These are phyloP conservation scores for Anabacerthia variegaticeps DNA, from an alignment of 2,797 vertebrate species.

Conservation along the genomic window DNA sequence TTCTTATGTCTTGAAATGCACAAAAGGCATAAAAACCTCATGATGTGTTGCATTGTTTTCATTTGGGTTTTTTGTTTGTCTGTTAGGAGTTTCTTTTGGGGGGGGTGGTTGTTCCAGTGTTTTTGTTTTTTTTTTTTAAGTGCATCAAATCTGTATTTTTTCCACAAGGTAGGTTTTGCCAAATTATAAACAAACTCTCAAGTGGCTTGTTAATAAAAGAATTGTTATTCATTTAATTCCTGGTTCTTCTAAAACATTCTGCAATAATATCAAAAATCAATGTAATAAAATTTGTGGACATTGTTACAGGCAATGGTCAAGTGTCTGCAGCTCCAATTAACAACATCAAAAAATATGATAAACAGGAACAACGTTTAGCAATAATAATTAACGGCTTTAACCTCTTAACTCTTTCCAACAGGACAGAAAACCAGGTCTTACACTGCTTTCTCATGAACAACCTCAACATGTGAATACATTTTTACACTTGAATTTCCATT, in stretches of 20 bases:
- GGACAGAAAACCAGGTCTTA: not conserved
- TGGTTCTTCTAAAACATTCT: not conserved
- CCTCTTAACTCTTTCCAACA: not conserved
- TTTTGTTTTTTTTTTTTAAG: not conserved
- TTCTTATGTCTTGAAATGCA: not conserved
- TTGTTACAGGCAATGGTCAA: not conserved
- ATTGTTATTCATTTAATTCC: not conserved
- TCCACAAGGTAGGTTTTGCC: not conserved
- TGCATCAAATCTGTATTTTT: not conserved
- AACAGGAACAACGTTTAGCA: not conserved
- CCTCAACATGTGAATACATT: not conserved
- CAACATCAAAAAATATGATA: fast-evolving
- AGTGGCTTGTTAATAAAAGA: not conserved
- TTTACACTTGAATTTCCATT: not conserved
- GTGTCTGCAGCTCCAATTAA: not conserved
- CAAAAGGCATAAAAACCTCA: not conserved
- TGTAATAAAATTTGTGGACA: not conserved
- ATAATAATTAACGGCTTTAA: not conserved
- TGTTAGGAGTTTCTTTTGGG: not conserved
- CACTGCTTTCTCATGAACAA: not conserved
- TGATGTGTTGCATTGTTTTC: not conserved
- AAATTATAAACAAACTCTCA: not conserved
- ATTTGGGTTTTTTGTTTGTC: not conserved
- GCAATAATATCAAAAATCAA: not conserved
- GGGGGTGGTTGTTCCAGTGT: not conserved